These are phyloP conservation scores for Chaetophractus vellerosus DNA, from an alignment of 2,797 vertebrate species.

Conservation along the genomic window DNA sequence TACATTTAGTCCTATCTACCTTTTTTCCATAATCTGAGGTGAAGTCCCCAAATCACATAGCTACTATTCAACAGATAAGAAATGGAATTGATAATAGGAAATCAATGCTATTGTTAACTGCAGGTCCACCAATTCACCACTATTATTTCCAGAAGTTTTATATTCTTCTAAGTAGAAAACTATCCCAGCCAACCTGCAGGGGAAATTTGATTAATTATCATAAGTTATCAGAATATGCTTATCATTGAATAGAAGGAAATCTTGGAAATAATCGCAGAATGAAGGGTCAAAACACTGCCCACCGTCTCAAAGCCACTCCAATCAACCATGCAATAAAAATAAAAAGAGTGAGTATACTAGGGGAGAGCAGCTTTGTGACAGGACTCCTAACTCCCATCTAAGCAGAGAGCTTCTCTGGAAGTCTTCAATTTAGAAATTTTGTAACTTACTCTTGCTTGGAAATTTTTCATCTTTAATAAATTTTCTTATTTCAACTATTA, in stretches of 20 bases:
- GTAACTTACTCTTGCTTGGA: neutral
- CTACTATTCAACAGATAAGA: neutral
- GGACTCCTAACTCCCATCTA: neutral
- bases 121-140: neutral
- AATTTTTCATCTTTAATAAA: neutral
- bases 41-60: neutral
- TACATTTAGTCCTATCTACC: neutral
- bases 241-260: neutral
- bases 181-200: neutral
- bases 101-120: neutral
- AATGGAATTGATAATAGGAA: neutral
- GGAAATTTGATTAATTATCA: neutral
- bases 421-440: neutral
- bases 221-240: neutral
- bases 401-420: neutral
- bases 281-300: neutral
- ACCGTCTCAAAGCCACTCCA: neutral
- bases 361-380: neutral
- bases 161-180: neutral
- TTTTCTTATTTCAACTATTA: neutral
- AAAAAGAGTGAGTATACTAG: neutral
- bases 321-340: neutral
- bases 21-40: neutral
- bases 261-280: neutral
- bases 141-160: neutral